Base-by-base conservation (phyloP, 1,140 invertebrate genomes). In the Tetramorium alpestre region DNA sequence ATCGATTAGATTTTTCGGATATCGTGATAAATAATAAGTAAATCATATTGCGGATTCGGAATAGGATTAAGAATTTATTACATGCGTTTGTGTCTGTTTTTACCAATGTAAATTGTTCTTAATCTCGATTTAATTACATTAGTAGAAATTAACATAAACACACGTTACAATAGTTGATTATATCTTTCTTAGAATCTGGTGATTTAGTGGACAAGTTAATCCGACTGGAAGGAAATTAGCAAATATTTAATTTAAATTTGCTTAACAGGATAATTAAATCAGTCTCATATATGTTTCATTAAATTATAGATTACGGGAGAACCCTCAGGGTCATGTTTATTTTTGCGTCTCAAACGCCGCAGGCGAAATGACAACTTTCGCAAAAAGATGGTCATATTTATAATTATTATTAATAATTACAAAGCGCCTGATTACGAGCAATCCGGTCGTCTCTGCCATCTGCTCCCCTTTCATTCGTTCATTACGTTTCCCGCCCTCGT, bases 361-460 rank as follows among this genome's bases (percentile, higher is more conserved):
- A 13, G 2, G 22, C n/a, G 7, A 56, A 25, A 41, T 16, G 58
- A 22, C 38, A 33, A 44, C 7, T n/a, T 47, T 47, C 4, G 13
- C 28, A 72, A 54, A 18, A 49, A n/a, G 41, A 7, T 11, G 18
- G 7, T 25, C 7, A 2, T 22, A 51, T 41, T 60, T 18, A 4
- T 38, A 41, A 75, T 75, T 38, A 41, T 65, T 51, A 13, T 51
- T 65, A 69, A 56, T 69, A 81, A 81, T 69, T 69, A 81, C n/a
- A 44, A 44, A 38, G 33, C 25, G 49, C 10, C 49, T 54, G 51
- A 54, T 54, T 56, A 54, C 33, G 47, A 25, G 33, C 77, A 69
- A 56, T 60, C 49, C 84, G 51, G 62, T 44, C 76, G 67, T 89
- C 62, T 72, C 75, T 70, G 22, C 75, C 86, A 88, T 81, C 85